Conservation (phyloP, 37 sponge, comb jelly and placozoan genomes). For the Ianthella basta region DNA sequence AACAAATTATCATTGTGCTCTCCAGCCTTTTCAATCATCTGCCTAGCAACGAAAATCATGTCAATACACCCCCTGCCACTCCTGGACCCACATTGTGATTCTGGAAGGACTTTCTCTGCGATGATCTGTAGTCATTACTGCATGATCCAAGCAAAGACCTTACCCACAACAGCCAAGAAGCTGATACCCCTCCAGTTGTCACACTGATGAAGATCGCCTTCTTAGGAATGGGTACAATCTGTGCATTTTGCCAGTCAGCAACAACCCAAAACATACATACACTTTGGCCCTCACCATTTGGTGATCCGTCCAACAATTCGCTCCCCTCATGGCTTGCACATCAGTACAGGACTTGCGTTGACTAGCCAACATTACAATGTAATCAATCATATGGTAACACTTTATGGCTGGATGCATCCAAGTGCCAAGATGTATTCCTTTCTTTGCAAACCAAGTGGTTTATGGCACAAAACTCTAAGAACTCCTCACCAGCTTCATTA, state of each 20-base stretch:
- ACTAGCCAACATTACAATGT: too few relatives aligned
- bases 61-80: neutral
- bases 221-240: neutral
- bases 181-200: neutral
- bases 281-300: slow-evolving; percentile 14
- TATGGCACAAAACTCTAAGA: too few relatives aligned
- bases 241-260: slow-evolving; percentile 12
- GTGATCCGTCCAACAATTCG: slow-evolving; percentile 38
- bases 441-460: too few relatives aligned
- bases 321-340: neutral
- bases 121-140: neutral
- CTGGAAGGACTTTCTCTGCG: neutral
- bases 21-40: neutral
- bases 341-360: too few relatives aligned
- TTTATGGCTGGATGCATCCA: too few relatives aligned
- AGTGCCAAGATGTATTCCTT: too few relatives aligned
- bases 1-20: neutral
- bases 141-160: neutral
- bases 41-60: neutral
- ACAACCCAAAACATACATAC: slow-evolving; percentile 7
- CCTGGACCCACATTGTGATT: neutral
- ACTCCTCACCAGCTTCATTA: too few relatives aligned
- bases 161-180: neutral
- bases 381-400: too few relatives aligned
- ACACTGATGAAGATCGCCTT: neutral